Percentiles rank a stretch among this genome's conserved stretches.
Evolutionary conservation across 1,140 invertebrate genomes (phyloP).

Genomic region (Drosophila pruinosa): DNA sequence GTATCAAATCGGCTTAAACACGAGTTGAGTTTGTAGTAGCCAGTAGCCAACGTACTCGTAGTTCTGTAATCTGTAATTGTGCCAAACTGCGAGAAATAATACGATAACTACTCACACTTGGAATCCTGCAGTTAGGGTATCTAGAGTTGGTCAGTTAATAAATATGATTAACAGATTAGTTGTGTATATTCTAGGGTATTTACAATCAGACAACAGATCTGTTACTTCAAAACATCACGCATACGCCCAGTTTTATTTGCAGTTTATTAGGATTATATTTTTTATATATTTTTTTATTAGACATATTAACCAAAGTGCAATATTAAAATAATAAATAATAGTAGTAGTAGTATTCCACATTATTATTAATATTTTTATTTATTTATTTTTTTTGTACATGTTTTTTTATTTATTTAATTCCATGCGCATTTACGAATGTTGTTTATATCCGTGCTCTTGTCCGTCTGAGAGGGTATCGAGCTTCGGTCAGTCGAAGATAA

Average conservation of each 20-base stretch:
- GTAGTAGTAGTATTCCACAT: background rate
- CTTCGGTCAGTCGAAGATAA: background rate
- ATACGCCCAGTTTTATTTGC: constrained; percentile 36
- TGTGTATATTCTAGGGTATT: no score
- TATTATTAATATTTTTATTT: background rate
- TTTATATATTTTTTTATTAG: background rate
- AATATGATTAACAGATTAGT: background rate
- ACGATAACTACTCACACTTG: constrained; percentile 14
- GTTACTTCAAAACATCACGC: constrained; percentile 23
- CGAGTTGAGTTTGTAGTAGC: constrained; percentile 30
- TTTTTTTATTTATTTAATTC: constrained; percentile 62
- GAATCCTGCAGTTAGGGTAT: constrained; percentile 3
- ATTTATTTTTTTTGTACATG: constrained; percentile 4
- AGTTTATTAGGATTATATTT: constrained; percentile 1
- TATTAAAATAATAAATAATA: constrained; percentile 12
- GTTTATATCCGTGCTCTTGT: background rate
- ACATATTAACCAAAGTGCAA: constrained; percentile 39
- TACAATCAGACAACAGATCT: no score
- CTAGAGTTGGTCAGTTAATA: constrained; percentile 16
- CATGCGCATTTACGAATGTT: constrained; percentile 50
- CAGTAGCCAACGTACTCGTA: constrained; percentile 5
- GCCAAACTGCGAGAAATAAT: constrained; percentile 32
- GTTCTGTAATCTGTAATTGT: background rate
- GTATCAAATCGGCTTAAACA: constrained; percentile 20
- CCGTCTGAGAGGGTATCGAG: constrained; percentile 12